phyloP scores from a whole-genome alignment of 23 tunicate species.

The Diplosoma virens region DNA sequence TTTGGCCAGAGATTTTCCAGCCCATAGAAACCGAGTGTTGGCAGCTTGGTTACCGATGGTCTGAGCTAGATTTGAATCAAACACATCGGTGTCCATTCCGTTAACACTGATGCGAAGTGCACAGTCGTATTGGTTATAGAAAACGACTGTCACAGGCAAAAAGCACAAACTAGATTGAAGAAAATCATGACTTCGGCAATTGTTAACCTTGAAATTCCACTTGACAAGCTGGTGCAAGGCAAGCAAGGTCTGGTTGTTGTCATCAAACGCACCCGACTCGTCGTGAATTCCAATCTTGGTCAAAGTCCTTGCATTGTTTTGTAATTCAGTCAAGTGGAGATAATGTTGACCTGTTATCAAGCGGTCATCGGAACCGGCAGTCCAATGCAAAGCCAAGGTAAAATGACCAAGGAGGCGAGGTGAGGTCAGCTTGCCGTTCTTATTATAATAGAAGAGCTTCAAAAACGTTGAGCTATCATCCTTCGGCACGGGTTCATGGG shows the following conservation, averaged over 20 bases:
- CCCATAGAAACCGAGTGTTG: conserved; percentile 58
- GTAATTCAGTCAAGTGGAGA: conserved; percentile 3
- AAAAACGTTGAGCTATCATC: background rate
- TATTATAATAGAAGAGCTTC: background rate
- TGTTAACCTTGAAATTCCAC: conserved; percentile 42
- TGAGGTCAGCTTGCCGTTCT: background rate
- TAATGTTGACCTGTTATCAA: conserved; percentile 29
- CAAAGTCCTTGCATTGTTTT: background rate
- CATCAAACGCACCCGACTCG: background rate
- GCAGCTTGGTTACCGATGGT: conserved; percentile 17
- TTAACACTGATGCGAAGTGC: conserved; percentile 42
- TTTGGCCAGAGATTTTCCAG: conserved; percentile 50
- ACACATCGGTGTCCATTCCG: conserved; percentile 36
- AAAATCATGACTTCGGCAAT: conserved; percentile 38
- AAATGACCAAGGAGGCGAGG: background rate
- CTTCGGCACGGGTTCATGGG: background rate
- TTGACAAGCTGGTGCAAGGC: conserved; percentile 70
- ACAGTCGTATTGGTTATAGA: conserved; percentile 58
- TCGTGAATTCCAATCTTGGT: conserved; percentile 11
- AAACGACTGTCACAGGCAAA: conserved; percentile 27
- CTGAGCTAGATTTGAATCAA: conserved; percentile 24
- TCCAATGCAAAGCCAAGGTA: conserved; percentile 37
- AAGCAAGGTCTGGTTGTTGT: conserved; percentile 35
- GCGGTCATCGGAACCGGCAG: background rate
- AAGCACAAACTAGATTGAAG: conserved; percentile 26